Conservation (phyloP, 2,888 invertebrate species). For the Mythimna impura region DNA sequence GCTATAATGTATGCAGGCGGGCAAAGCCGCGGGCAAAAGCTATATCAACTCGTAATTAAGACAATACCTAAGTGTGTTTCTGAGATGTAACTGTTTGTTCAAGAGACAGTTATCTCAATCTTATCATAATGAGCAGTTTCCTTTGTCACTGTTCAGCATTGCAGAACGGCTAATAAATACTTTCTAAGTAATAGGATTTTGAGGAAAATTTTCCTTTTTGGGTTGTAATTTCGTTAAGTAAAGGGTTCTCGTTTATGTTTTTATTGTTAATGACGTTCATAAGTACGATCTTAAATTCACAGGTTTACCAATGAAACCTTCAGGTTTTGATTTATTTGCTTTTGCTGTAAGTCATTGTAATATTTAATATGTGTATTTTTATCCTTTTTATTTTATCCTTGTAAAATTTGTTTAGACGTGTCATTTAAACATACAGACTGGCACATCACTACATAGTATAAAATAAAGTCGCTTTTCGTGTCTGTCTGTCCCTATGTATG, state of each 20-base stretch:
- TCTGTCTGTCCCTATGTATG: too few species aligned
- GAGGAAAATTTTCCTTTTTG: constrained; percentile 8
- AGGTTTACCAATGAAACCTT: too few species aligned
- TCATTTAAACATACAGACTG: too few species aligned
- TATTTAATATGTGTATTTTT: too few species aligned
- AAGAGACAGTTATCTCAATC: constrained; percentile 40
- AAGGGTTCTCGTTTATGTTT: constrained; percentile 3
- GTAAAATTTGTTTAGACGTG: too few species aligned
- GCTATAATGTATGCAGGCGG: too few species aligned
- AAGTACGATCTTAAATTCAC: background rate
- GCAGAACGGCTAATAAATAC: constrained; percentile 4
- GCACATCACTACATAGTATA: too few species aligned
- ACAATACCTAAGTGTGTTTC: background rate
- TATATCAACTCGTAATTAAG: constrained; percentile 23
- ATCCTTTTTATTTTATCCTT: too few species aligned
- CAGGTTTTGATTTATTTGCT: background rate
- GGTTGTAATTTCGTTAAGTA: constrained; percentile 5
- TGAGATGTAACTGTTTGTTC: constrained; percentile 43
- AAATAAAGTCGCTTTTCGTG: too few species aligned
- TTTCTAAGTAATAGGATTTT: constrained; percentile 15
- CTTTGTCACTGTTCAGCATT: constrained; percentile 34
- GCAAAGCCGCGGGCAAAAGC: too few species aligned
- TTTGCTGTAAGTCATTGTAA: too few species aligned
- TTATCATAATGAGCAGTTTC: constrained; percentile 31
- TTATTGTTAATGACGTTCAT: background rate